Conservation (phyloP, 2,113 vertebrate genomes). For the Lynx canadensis region DNA sequence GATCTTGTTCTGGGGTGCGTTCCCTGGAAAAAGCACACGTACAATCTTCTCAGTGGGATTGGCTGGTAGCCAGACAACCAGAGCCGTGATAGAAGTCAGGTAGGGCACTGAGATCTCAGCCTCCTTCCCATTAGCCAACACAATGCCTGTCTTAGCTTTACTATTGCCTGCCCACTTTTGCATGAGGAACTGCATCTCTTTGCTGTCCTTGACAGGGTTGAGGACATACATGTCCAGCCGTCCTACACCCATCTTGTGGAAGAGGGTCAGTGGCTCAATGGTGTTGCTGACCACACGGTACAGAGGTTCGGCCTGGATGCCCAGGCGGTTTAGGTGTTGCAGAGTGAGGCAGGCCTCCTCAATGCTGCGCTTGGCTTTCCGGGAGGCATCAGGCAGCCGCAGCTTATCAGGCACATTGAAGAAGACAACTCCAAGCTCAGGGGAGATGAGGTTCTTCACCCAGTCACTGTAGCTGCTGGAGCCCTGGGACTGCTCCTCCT, state of each 20-base stretch:
- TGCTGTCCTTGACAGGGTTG: constrained; percentile 98
- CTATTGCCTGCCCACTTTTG: constrained; percentile 99
- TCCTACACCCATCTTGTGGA: constrained; percentile 98
- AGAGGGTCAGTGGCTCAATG: constrained; percentile 96
- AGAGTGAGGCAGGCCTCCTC: constrained; percentile 96
- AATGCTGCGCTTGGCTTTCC: constrained; percentile 97
- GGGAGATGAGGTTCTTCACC: constrained; percentile 98
- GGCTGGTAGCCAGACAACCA: constrained; percentile 98
- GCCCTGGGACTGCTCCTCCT: constrained; percentile 94
- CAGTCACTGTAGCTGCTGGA: constrained; percentile 95
- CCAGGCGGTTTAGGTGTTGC: constrained; percentile 95
- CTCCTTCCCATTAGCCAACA: constrained; percentile 95
- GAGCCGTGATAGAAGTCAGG: constrained; percentile 96
- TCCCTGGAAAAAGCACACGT: constrained; percentile 97
- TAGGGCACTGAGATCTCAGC: constrained; percentile 99
- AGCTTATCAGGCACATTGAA: constrained; percentile 98
- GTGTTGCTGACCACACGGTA: constrained; percentile 95
- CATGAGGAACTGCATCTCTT: constrained; percentile 99
- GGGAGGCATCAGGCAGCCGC: constrained; percentile 92
- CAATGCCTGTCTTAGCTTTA: constrained; percentile 98
- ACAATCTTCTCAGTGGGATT: constrained; percentile 97
- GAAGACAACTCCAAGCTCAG: constrained; percentile 97
- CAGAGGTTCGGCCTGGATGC: constrained; percentile 95
- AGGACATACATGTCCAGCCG: constrained; percentile 98
- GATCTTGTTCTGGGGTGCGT: constrained; percentile 98